Evolutionary conservation across 2,888 invertebrate species (phyloP), one percentile per base, ranked within the genome.

Genomic region (Stenchaetothrips biformis): DNA sequence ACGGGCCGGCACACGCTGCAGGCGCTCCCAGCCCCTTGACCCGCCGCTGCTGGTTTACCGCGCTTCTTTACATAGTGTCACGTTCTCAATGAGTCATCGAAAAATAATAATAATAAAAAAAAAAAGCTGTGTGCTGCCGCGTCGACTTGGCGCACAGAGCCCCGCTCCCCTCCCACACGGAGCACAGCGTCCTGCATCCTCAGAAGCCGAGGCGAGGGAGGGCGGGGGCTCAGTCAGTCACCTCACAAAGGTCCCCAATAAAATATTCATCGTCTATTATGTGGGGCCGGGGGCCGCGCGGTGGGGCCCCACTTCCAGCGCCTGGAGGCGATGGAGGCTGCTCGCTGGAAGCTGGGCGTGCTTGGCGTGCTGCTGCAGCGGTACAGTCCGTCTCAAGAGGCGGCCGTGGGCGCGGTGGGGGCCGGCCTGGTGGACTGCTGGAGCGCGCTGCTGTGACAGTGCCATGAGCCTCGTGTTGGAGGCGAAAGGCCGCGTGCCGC

Each of bases 201-300:
- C 37, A 37, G 37, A 37, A 37, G 37, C 37, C 37, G 37, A 37
- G 37, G 37, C 37, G 37, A 37, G 37, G 37, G 37, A 4, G 4
- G 37, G 37, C 37, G 37, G 37, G 37, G 37, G 37, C 37, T 11
- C 67, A 74, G 67, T 74, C 67, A 74, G 67, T 74, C 67, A 74
- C 67, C 67, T 25, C 25, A 74, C 67, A 74, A 74, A 74, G 67
- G 67, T 74, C 67, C 67, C 67, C 67, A 74, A 74, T 74, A 74
- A 74, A 74, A 74, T 74, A 74, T 74, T 74, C 67, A 74, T 74
- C 67, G 67, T 21, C 67, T 74, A 74, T 74, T 74, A 74, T 74
- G 67, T 74, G 67, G 25, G 67, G 67, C 67, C 67, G 67, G 67
- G n/a, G 21, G 67, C 67, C 13, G 62, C 53, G 53, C 67, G 21